These are phyloP conservation scores for Brevimyrus niger DNA, from an alignment of 2,113 vertebrate genomes.

Conservation along the genomic window DNA sequence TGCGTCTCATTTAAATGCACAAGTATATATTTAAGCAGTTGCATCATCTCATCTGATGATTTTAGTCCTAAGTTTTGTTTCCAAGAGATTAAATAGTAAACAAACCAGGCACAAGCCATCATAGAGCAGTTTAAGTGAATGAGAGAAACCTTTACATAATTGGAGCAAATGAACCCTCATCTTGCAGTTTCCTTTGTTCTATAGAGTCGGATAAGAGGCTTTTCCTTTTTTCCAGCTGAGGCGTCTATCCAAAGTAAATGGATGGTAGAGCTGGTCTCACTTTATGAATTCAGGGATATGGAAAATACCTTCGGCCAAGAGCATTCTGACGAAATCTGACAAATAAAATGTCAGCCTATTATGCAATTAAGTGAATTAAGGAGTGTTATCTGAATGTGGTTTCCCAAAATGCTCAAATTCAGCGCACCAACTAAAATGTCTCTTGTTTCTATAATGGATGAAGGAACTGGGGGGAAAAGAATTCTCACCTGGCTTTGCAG, in stretches of 20 bases:
- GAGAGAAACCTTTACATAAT: background rate
- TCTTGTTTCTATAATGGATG: background rate
- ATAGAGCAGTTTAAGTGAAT: background rate
- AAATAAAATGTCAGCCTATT: background rate
- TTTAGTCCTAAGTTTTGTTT: background rate
- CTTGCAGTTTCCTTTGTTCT: background rate
- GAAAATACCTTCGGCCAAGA: background rate
- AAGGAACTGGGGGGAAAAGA: background rate
- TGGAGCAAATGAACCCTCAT: background rate
- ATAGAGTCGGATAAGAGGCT: background rate
- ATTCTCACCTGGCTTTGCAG: background rate
- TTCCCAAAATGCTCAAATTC: background rate
- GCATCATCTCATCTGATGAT: background rate
- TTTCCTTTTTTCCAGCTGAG: background rate
- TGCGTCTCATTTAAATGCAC: background rate
- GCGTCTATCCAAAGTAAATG: background rate
- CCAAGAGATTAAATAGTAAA: background rate
- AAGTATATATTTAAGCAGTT: conserved; percentile 8
- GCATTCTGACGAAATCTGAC: background rate
- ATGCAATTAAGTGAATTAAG: background rate
- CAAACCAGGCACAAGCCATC: background rate
- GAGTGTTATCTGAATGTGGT: background rate
- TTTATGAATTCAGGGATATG: background rate
- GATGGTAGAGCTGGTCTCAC: background rate
- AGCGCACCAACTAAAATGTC: background rate